Conservation (phyloP, 2,888 invertebrate genomes). For the Pyralis farinalis region DNA sequence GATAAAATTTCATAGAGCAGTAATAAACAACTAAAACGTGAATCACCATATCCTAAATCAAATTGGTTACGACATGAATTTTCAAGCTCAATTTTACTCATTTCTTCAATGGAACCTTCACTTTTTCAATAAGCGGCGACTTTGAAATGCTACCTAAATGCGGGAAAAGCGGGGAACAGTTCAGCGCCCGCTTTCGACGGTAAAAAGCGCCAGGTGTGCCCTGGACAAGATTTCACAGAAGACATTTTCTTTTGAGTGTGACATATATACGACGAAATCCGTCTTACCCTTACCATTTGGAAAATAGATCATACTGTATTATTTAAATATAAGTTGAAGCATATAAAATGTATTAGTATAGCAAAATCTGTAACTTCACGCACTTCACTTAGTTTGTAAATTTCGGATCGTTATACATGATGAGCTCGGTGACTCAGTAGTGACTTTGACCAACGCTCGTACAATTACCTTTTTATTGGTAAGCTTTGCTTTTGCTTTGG, state of each 20-base stretch:
- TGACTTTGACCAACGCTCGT: too few relatives aligned
- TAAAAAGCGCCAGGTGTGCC: conserved; percentile 37
- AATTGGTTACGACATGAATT: conserved; percentile 3
- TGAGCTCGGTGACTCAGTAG: too few relatives aligned
- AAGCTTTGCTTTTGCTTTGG: too few relatives aligned
- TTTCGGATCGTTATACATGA: too few relatives aligned
- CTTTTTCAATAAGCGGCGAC: conserved; percentile 8
- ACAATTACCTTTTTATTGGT: too few relatives aligned
- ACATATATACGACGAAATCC: conserved; percentile 19
- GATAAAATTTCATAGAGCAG: neutral
- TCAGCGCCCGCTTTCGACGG: conserved; percentile 21
- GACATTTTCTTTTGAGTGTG: conserved; percentile 36
- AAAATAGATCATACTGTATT: too few relatives aligned
- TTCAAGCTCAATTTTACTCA: conserved; percentile 2
- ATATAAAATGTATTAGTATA: too few relatives aligned
- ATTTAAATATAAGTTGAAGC: too few relatives aligned
- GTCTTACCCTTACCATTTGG: conserved; percentile 25
- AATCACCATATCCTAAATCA: neutral
- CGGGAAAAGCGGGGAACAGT: conserved; percentile 20
- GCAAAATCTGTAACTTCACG: too few relatives aligned
- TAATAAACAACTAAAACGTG: neutral
- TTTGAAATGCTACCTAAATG: neutral
- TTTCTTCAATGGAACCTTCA: conserved; percentile 6
- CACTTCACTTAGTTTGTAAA: too few relatives aligned
- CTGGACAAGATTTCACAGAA: conserved; percentile 28